These are phyloP conservation scores for Nebria brevicollis DNA, from an alignment of 2,888 invertebrate genomes.

Conservation along the genomic window DNA sequence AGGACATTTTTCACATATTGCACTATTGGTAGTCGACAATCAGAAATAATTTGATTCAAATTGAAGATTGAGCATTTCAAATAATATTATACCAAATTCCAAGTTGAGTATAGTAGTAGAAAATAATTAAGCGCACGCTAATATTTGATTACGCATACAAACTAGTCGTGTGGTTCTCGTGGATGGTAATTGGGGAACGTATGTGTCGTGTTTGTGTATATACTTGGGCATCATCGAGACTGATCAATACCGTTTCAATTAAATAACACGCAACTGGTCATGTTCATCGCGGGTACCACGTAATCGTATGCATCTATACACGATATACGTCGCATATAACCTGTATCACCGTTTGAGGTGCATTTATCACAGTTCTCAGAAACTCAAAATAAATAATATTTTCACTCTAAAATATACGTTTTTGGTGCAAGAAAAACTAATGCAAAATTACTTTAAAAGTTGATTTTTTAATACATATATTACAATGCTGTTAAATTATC, in stretches of 20 bases:
- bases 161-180: slow-evolving; percentile 4
- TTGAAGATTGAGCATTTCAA: not conserved
- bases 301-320: not conserved
- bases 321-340: slow-evolving; percentile 14
- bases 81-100: not conserved
- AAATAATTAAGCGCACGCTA: slow-evolving; percentile 4
- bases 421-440: too few species aligned
- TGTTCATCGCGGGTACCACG: slow-evolving; percentile 14
- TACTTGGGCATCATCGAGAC: slow-evolving; percentile 42
- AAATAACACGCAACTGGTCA: slow-evolving; percentile 45
- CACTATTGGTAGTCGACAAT: not conserved
- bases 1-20: too few species aligned
- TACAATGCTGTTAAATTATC: not conserved
- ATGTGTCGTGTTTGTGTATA: slow-evolving; percentile 5
- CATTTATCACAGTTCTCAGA: not conserved
- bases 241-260: slow-evolving; percentile 46
- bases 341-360: not conserved
- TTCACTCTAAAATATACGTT: not conserved
- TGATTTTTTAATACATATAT: not conserved
- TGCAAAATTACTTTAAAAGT: not conserved
- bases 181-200: not conserved
- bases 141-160: slow-evolving; percentile 17
- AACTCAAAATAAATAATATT: not conserved
- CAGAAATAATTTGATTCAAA: not conserved
- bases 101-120: not conserved